Conservation (phyloP, 2,113 vertebrate genomes). For the Anser brachyrhynchus region DNA sequence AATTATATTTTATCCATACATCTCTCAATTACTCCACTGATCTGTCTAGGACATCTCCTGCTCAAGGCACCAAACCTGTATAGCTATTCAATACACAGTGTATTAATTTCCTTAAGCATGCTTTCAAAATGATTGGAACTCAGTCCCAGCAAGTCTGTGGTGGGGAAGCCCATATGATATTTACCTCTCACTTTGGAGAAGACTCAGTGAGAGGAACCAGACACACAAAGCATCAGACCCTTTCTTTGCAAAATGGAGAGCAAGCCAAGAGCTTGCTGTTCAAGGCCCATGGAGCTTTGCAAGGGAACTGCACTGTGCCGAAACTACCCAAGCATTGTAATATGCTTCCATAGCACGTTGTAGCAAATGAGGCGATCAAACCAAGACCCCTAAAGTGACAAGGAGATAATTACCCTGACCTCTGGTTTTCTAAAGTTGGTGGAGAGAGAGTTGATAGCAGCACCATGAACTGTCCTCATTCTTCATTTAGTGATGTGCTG, state of each 20-base stretch:
- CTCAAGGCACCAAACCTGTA: background rate
- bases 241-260: background rate
- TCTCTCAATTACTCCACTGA: background rate
- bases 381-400: slow-evolving; percentile 11
- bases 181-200: background rate
- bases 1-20: background rate
- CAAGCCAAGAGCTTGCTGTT: background rate
- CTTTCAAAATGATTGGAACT: background rate
- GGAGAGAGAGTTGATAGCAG: background rate
- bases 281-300: background rate
- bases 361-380: too few species aligned
- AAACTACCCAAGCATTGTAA: background rate
- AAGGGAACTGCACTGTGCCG: background rate
- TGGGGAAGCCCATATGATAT: background rate
- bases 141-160: background rate
- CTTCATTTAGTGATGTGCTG: background rate
- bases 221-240: background rate
- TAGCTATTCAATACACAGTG: background rate
- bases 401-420: background rate
- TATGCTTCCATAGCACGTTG: background rate
- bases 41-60: background rate
- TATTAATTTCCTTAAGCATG: background rate
- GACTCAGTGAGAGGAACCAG: background rate
- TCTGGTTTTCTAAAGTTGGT: background rate
- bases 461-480: background rate